These are phyloP conservation scores for Palythoa heliodiscus DNA, from an alignment of 92 coral and sea anemone species.

Conservation along the genomic window DNA sequence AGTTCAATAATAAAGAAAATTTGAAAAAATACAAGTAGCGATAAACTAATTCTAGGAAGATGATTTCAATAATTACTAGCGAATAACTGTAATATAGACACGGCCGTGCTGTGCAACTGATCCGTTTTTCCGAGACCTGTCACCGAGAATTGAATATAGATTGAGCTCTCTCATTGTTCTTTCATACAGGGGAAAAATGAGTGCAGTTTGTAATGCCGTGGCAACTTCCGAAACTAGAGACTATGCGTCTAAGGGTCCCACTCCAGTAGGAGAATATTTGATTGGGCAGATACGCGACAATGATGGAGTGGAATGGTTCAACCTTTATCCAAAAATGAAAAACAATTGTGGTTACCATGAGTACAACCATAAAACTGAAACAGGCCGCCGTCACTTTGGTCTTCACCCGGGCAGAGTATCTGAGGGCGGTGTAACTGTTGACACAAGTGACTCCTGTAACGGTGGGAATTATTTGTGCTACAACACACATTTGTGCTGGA, in stretches of 20 bases:
- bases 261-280: slow-evolving; percentile 40
- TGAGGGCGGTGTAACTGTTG: slow-evolving; percentile 54
- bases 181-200: too few species aligned
- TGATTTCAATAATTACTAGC: too few species aligned
- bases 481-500: slow-evolving; percentile 52
- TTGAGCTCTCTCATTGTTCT: too few species aligned
- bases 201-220: too few species aligned
- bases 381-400: slow-evolving; percentile 51
- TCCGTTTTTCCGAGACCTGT: too few species aligned
- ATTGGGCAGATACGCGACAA: slow-evolving; percentile 25
- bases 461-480: not conserved
- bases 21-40: too few species aligned
- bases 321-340: slow-evolving; percentile 48
- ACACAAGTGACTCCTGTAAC: not conserved
- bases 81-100: too few species aligned
- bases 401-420: slow-evolving; percentile 47
- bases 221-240: too few species aligned
- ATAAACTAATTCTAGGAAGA: too few species aligned
- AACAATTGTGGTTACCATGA: slow-evolving; percentile 62
- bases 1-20: too few species aligned
- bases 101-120: too few species aligned
- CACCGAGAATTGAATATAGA: too few species aligned
- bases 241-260: not conserved
- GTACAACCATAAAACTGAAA: slow-evolving; percentile 16
- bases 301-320: slow-evolving; percentile 37